phyloP scores from a whole-genome alignment of 2,888 invertebrate genomes.

The Agrilus biguttatus region DNA sequence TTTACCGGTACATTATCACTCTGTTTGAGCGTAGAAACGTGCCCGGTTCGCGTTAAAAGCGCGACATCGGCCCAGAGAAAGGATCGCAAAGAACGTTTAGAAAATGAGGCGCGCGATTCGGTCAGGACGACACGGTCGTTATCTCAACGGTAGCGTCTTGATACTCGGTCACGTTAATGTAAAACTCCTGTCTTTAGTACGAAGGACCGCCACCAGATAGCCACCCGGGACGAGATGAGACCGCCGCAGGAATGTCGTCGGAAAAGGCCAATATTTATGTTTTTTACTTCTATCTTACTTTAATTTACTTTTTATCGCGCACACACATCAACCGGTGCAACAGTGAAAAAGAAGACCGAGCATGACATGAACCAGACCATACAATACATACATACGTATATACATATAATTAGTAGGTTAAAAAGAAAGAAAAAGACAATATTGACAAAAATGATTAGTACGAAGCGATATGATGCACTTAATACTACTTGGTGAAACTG shows the following conservation, averaged over 20 bases:
- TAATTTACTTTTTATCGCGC: too few species aligned
- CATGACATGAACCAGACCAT: too few species aligned
- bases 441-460: too few species aligned
- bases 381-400: too few species aligned
- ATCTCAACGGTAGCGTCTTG: constrained; percentile 30
- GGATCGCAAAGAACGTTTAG: constrained; percentile 6
- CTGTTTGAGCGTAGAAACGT: constrained; percentile 19
- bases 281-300: too few species aligned
- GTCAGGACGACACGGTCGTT: constrained; percentile 21
- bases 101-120: constrained; percentile 4
- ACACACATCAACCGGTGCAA: too few species aligned
- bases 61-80: constrained; percentile 16
- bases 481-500: too few species aligned
- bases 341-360: too few species aligned
- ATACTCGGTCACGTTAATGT: constrained; percentile 27
- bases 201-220: constrained; percentile 23
- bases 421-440: too few species aligned
- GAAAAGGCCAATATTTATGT: neutral
- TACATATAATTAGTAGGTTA: too few species aligned
- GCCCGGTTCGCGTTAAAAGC: constrained; percentile 23
- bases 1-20: constrained; percentile 31
- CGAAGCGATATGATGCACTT: too few species aligned
- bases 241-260: constrained; percentile 1
- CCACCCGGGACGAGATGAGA: constrained; percentile 20
- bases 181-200: constrained; percentile 28